phyloP scores from a whole-genome alignment of 2,113 vertebrate species.

The Paradisaea rubra region DNA sequence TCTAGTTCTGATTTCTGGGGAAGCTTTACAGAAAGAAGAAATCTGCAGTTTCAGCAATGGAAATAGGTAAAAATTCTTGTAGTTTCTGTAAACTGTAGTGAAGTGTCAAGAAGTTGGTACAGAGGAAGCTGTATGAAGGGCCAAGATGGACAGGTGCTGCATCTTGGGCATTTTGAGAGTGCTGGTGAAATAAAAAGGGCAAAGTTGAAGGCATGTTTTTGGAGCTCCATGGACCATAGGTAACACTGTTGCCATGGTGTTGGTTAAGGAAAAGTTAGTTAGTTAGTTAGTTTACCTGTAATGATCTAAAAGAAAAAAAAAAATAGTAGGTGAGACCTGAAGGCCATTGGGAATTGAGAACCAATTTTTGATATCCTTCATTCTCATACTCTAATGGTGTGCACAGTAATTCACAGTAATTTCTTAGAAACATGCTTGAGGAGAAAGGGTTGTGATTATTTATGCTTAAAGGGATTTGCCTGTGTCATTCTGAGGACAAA shows the following conservation, averaged over 20 bases:
- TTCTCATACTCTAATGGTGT: background rate
- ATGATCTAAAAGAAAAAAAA: background rate
- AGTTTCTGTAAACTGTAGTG: background rate
- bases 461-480: background rate
- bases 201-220: background rate
- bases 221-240: background rate
- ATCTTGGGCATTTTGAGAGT: background rate
- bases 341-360: background rate
- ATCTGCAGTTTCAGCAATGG: background rate
- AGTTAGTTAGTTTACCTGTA: background rate
- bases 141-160: background rate
- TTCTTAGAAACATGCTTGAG: background rate
- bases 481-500: background rate
- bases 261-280: background rate
- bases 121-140: background rate
- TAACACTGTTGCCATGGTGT: background rate
- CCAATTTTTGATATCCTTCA: background rate
- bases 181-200: background rate
- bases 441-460: background rate
- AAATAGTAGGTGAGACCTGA: background rate
- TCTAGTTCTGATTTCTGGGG: background rate
- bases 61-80: background rate
- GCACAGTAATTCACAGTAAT: background rate
- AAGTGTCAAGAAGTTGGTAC: background rate
- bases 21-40: background rate